Evolutionary conservation across 2,888 invertebrate species (phyloP).

Genomic region (Philaethria dido): DNA sequence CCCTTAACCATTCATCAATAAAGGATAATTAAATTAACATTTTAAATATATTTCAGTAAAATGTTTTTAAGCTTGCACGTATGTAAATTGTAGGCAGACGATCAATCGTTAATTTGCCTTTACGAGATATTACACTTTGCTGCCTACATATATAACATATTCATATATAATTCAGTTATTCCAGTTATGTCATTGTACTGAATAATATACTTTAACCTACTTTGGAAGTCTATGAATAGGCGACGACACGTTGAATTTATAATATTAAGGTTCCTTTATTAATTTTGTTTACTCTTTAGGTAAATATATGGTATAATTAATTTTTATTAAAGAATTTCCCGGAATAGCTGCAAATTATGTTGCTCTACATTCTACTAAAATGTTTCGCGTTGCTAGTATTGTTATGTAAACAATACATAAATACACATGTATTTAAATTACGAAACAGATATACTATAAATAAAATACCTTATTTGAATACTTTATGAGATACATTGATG

Average conservation of each 20-base stretch:
- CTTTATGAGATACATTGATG: not conserved
- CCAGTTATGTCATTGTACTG: constrained; percentile 7
- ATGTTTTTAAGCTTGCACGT: not conserved
- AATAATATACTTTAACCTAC: constrained; percentile 9
- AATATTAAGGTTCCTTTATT: not conserved
- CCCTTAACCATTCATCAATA: not conserved
- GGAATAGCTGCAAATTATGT: not conserved
- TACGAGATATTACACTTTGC: constrained; percentile 1
- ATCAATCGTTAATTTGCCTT: constrained; percentile 9
- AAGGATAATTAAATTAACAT: not conserved
- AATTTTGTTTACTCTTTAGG: not conserved
- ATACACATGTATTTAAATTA: constrained; percentile 16
- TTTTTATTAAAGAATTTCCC: too few species aligned
- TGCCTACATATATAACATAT: not conserved
- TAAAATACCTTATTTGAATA: constrained; percentile 8
- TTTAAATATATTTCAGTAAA: not conserved
- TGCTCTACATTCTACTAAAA: constrained; percentile 9
- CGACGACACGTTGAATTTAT: not conserved
- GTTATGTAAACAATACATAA: constrained; percentile 26
- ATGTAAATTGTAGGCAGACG: not conserved
- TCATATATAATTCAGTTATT: not conserved
- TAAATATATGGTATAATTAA: not conserved
- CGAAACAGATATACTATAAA: not conserved
- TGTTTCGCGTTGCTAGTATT: constrained; percentile 14
- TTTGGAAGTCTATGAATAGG: constrained; percentile 8